Evolutionary conservation across 2,113 vertebrate genomes (phyloP).

Genomic region (Tenrec ecaudatus): DNA sequence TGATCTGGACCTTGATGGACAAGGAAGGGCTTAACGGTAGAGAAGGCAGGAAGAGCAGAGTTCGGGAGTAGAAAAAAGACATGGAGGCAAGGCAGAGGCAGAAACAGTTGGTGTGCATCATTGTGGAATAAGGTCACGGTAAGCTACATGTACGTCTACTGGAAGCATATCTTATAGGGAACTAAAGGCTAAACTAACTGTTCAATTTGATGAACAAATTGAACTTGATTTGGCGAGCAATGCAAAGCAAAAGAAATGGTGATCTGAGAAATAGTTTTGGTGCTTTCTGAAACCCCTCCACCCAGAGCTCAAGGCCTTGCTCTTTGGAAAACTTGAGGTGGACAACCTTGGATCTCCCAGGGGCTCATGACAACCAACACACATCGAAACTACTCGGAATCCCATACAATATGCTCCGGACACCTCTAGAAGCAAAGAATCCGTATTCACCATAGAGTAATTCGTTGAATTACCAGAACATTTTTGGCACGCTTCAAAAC

Average conservation of each 20-base stretch:
- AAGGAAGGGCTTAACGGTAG: no score
- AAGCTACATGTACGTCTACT: neutral
- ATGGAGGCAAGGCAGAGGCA: neutral
- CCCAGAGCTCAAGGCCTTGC: neutral
- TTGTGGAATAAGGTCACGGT: rapidly evolving
- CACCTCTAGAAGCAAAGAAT: neutral
- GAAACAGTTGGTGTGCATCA: rapidly evolving
- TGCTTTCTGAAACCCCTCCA: neutral
- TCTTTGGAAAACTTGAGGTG: neutral
- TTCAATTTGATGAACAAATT: neutral
- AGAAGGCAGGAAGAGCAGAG: neutral
- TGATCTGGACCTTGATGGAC: neutral
- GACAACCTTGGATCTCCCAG: neutral
- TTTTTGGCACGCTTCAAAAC: neutral
- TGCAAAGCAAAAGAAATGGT: neutral
- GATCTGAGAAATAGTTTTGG: neutral
- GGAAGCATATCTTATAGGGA: neutral
- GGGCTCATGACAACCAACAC: neutral
- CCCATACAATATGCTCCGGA: neutral
- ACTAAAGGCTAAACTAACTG: neutral
- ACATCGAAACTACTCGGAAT: neutral
- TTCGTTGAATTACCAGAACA: neutral
- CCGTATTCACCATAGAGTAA: neutral
- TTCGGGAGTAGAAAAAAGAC: neutral
- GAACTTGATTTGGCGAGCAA: neutral